Evolutionary conservation across 2,113 vertebrate species (phyloP).

Genomic region (Ciconia boyciana): DNA sequence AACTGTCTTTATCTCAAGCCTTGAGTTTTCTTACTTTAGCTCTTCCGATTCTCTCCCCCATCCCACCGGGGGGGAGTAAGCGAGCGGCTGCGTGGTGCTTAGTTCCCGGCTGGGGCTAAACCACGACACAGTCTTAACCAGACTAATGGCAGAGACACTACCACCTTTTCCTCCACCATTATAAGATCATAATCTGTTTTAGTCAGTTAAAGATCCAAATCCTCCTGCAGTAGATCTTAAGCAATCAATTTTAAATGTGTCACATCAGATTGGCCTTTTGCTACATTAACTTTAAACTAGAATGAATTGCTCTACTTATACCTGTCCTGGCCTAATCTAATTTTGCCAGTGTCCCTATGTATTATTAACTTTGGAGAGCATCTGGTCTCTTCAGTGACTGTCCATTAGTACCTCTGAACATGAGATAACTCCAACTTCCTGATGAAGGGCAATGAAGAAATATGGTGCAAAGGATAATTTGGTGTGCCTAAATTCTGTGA

Average conservation of each 20-base stretch:
- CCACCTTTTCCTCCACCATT: neutral
- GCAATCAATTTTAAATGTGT: neutral
- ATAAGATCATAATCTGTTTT: neutral
- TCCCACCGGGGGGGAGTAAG: no score
- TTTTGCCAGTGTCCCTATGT: neutral
- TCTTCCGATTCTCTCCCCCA: no score
- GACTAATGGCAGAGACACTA: neutral
- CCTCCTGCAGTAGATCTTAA: neutral
- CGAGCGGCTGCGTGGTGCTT: no score
- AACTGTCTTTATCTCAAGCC: no score
- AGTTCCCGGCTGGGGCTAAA: no score
- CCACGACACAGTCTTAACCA: neutral
- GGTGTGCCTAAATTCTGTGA: neutral
- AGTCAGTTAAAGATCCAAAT: neutral
- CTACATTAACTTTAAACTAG: neutral
- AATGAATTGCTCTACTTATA: neutral
- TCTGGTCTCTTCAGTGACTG: neutral
- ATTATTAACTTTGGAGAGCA: neutral
- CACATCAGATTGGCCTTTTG: neutral
- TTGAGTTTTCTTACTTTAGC: no score
- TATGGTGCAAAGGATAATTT: neutral
- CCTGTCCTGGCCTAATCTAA: neutral
- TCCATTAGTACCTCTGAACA: neutral
- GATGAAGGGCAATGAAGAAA: neutral
- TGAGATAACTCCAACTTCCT: neutral